phyloP scores from a whole-genome alignment of 1,140 invertebrate species.

The Lepidurus apus region DNA sequence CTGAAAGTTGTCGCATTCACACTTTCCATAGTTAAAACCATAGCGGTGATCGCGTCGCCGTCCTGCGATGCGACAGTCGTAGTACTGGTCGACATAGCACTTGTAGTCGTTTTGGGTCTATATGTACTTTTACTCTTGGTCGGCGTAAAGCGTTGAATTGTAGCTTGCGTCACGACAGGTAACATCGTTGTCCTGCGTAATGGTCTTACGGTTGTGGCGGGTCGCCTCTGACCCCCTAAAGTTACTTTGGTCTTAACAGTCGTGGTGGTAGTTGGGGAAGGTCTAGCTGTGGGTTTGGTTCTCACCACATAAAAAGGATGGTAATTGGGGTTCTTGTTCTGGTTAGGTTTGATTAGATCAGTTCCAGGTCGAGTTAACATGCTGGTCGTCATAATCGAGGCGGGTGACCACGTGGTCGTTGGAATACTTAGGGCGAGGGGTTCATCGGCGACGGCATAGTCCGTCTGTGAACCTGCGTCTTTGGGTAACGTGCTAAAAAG shows the following conservation, averaged over 20 bases:
- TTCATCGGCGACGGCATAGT: neutral
- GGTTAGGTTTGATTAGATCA: neutral
- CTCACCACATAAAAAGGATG: neutral
- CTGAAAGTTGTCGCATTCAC: slow-evolving; percentile 14
- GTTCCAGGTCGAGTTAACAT: neutral
- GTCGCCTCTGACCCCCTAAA: neutral
- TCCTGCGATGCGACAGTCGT: slow-evolving; percentile 9
- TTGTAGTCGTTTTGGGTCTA: slow-evolving; percentile 20
- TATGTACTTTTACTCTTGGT: neutral
- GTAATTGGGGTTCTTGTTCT: neutral
- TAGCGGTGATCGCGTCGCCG: neutral
- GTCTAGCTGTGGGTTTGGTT: neutral
- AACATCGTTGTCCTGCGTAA: neutral
- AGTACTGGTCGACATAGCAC: neutral
- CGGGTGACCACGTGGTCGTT: neutral
- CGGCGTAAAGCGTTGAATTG: neutral
- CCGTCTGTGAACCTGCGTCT: neutral
- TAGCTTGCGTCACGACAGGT: neutral
- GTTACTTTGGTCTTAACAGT: slow-evolving; percentile 2
- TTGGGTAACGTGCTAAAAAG: neutral
- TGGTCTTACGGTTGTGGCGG: neutral
- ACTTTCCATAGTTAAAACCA: slow-evolving; percentile 24
- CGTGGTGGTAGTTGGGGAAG: slow-evolving; percentile 1
- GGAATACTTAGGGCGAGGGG: too few species aligned
- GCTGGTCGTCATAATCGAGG: neutral